Evolutionary conservation across 2,113 vertebrate genomes (phyloP).

Genomic region (Siniperca knerii): DNA sequence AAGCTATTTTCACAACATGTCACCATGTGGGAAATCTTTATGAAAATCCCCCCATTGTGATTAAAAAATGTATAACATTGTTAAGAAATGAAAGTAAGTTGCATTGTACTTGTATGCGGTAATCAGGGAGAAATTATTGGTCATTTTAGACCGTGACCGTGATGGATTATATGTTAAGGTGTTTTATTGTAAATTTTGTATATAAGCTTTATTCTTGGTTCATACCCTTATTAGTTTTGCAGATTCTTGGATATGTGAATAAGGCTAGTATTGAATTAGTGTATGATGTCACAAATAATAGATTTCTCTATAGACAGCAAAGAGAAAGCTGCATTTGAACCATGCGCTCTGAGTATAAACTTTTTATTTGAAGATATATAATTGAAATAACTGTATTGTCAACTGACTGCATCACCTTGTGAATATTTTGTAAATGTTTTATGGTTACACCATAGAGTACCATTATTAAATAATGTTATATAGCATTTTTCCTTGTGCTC

Average conservation of each 20-base stretch:
- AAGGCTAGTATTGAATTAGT: slow-evolving; percentile 67
- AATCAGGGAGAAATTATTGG: slow-evolving; percentile 78
- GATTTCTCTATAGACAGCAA: slow-evolving; percentile 63
- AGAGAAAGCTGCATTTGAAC: slow-evolving; percentile 57
- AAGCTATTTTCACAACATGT: slow-evolving; percentile 79
- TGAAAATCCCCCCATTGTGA: slow-evolving; percentile 74
- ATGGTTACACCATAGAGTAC: slow-evolving; percentile 72
- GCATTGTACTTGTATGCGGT: slow-evolving; percentile 70
- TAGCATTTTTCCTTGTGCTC: slow-evolving; percentile 44
- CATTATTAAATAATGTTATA: slow-evolving; percentile 79
- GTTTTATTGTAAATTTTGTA: slow-evolving; percentile 76
- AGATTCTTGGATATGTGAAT: slow-evolving; percentile 74
- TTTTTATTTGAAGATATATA: slow-evolving; percentile 75
- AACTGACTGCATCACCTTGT: slow-evolving; percentile 70
- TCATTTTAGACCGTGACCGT: slow-evolving; percentile 74
- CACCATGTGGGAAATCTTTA: slow-evolving; percentile 68
- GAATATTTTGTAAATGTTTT: slow-evolving; percentile 83
- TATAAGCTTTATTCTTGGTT: slow-evolving; percentile 62
- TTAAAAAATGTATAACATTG: slow-evolving; percentile 73
- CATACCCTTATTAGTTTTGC: slow-evolving; percentile 58
- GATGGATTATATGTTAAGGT: slow-evolving; percentile 61
- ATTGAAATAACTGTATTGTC: slow-evolving; percentile 74
- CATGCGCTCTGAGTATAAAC: slow-evolving; percentile 60
- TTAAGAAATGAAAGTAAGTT: slow-evolving; percentile 71
- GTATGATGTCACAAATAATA: slow-evolving; percentile 64